These are phyloP conservation scores for Flexamia atlantica DNA, from an alignment of 2,888 invertebrate genomes.

Conservation along the genomic window DNA sequence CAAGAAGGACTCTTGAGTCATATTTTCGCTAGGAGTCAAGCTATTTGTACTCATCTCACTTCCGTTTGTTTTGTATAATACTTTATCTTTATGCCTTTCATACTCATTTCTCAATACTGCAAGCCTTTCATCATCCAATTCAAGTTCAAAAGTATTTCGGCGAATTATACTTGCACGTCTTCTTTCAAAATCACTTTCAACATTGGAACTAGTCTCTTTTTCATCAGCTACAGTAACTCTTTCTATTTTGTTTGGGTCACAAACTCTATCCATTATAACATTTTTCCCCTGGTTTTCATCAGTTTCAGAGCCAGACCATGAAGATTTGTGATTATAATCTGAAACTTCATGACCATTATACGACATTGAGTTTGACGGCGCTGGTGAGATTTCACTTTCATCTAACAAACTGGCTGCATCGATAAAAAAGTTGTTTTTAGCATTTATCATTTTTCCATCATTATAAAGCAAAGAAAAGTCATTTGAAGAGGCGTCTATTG, in stretches of 20 bases:
- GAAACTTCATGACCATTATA: slow-evolving; percentile 24
- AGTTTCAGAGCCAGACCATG: slow-evolving; percentile 19
- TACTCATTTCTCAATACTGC: slow-evolving; percentile 76
- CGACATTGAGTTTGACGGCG: slow-evolving; percentile 15
- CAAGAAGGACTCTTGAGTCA: not conserved
- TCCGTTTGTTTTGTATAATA: not conserved
- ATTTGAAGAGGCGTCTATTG: not conserved
- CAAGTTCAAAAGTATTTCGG: slow-evolving; percentile 75
- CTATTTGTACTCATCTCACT: not conserved
- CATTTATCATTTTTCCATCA: slow-evolving; percentile 17
- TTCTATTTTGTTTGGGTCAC: not conserved
- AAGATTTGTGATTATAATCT: slow-evolving; percentile 11
- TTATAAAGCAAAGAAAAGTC: slow-evolving; percentile 16
- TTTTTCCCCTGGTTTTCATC: not conserved
- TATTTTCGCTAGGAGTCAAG: not conserved
- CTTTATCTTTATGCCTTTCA: slow-evolving; percentile 77
- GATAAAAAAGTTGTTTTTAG: slow-evolving; percentile 82
- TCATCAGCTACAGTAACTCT: not conserved
- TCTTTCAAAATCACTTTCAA: slow-evolving; percentile 59
- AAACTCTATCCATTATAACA: not conserved
- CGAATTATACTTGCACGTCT: slow-evolving; percentile 73
- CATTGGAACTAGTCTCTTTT: slow-evolving; percentile 42
- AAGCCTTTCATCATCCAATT: slow-evolving; percentile 74
- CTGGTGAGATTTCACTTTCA: slow-evolving; percentile 77
- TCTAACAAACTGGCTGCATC: slow-evolving; percentile 87